phyloP scores from a whole-genome alignment of 2,113 vertebrate species.

The Bolborhynchus lineola region DNA sequence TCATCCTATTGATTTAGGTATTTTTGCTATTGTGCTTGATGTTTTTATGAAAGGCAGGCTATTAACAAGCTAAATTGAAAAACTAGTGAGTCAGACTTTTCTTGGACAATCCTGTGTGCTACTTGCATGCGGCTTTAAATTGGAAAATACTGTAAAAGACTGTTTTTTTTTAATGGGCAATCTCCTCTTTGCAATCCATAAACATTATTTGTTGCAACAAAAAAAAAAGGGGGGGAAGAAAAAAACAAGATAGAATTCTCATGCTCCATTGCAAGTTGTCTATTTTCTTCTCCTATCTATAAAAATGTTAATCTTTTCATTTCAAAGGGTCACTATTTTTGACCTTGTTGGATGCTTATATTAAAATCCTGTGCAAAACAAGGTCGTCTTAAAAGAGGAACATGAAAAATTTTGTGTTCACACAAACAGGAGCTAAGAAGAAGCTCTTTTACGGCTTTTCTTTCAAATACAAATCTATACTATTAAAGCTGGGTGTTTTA shows the following conservation, averaged over 20 bases:
- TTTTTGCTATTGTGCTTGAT: slow-evolving; percentile 79
- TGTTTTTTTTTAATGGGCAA: slow-evolving; percentile 72
- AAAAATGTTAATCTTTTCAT: slow-evolving; percentile 73
- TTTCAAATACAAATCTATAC: background rate
- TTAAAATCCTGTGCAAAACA: slow-evolving; percentile 67
- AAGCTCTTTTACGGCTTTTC: background rate
- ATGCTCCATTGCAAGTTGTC: slow-evolving; percentile 54
- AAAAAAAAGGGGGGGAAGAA: background rate
- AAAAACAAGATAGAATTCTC: slow-evolving; percentile 65
- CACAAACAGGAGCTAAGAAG: background rate
- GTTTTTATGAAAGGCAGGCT: slow-evolving; percentile 79
- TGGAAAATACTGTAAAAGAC: slow-evolving; percentile 72
- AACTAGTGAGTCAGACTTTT: slow-evolving; percentile 77
- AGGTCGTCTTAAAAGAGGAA: slow-evolving; percentile 30
- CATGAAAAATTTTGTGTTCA: background rate
- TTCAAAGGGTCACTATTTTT: slow-evolving; percentile 67
- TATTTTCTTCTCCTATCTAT: slow-evolving; percentile 54
- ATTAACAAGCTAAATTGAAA: slow-evolving; percentile 84
- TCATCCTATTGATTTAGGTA: slow-evolving; percentile 80
- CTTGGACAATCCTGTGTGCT: slow-evolving; percentile 54
- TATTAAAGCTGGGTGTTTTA: background rate
- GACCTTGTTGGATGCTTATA: slow-evolving; percentile 57
- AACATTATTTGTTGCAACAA: slow-evolving; percentile 61
- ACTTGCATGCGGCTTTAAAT: slow-evolving; percentile 63
- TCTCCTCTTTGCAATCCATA: slow-evolving; percentile 68